These are phyloP conservation scores for Neopelma chrysocephalum DNA, from an alignment of 2,797 vertebrate genomes.

Conservation along the genomic window DNA sequence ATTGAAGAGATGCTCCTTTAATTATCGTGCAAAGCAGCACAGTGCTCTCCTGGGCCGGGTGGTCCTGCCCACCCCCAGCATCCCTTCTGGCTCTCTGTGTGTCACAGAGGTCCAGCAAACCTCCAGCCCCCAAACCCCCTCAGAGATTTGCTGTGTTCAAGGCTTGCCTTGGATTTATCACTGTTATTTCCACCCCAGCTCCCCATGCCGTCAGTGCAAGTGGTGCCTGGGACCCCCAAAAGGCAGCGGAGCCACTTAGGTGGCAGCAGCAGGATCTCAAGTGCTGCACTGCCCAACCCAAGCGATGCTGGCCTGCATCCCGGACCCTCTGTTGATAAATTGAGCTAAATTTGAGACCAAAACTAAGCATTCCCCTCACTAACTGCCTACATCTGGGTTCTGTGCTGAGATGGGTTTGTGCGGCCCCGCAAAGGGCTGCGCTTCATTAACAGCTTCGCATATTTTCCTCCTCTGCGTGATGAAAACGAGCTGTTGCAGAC, in stretches of 20 bases:
- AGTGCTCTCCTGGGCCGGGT: rapidly evolving
- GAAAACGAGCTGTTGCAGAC: neutral
- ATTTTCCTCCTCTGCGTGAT: neutral
- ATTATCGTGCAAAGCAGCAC: neutral
- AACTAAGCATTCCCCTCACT: neutral
- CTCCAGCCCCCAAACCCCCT: neutral
- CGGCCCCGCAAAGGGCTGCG: neutral
- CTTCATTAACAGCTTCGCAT: neutral
- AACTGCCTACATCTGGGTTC: neutral
- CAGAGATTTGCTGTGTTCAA: rapidly evolving
- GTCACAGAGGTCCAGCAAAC: neutral
- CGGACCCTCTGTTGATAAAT: neutral
- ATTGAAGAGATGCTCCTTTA: neutral
- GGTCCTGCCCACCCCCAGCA: neutral
- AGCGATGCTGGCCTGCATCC: rapidly evolving
- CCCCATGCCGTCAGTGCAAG: rapidly evolving
- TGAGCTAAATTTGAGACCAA: neutral
- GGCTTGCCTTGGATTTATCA: neutral
- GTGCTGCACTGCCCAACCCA: rapidly evolving
- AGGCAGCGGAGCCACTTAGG: neutral
- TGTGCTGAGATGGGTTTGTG: neutral
- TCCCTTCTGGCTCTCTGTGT: neutral
- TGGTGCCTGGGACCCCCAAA: rapidly evolving
- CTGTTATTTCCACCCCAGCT: neutral
- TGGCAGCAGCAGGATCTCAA: rapidly evolving